Evolutionary conservation across 2,113 vertebrate species (phyloP), one percentile per base, ranked within the genome.

Genomic region (Galemys pyrenaicus): DNA sequence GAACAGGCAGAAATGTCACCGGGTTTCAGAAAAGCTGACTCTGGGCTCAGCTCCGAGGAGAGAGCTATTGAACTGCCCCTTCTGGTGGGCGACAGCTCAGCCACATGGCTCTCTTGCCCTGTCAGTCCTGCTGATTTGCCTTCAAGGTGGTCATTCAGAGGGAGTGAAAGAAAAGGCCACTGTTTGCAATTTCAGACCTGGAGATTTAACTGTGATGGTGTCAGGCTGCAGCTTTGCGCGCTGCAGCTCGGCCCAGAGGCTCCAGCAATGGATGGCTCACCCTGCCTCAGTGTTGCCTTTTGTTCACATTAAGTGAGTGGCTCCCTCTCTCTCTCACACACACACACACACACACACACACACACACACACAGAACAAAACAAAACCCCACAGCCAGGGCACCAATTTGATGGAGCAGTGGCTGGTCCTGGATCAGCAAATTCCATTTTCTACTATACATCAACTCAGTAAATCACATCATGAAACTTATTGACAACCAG

Each of bases 71-170:
- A 30, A 51, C 92, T 71, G 65, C 88, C 86, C 75, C 89, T 89
- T 82, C 70, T 92, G 51, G 68, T 67, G 67, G 44, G 79, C 89
- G 91, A 49, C 87, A 58, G 58, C 92, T 82, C 22, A 1, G 15
- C 30, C 12, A 1, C 60, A 9, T 2, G 75, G 75, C 32, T n/a
- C 70, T 87, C 84, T 68, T 51, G 13, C 7, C 58, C 74, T 73
- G 91, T 96, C 83, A 88, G 56, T 79, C 83, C 1, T 1, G 56
- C 6, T 87, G 89, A 82, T 96, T 67, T 90, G 93, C 89, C 89
- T 86, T 96, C 67, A 62, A 68, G 91, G 46, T 75, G 92, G 64
- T 62, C 79, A 74, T 93, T 93, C 79, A 96, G 89, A 95, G 39
- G 39, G 35, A 94, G 75, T 75, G 26, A 91, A 86, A 65, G 85